These are phyloP conservation scores for Mastomys natalensis DNA, from an alignment of 2,113 vertebrate genomes.

Conservation along the genomic window DNA sequence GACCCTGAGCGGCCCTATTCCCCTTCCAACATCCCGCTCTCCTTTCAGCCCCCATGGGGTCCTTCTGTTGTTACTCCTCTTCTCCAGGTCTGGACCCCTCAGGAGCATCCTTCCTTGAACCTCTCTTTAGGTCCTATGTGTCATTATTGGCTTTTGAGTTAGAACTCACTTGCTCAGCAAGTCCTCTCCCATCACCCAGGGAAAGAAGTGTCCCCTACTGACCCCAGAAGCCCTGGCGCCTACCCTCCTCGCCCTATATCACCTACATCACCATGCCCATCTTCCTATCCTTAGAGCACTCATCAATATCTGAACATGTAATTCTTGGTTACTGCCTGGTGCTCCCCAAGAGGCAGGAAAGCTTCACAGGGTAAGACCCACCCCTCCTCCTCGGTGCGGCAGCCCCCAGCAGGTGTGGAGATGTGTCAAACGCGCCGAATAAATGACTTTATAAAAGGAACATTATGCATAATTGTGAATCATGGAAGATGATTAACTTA, in stretches of 20 bases:
- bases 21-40: background rate
- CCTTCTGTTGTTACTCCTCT: background rate
- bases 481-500: background rate
- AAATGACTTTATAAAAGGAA: background rate
- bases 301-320: rapidly evolving
- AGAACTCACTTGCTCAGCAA: background rate
- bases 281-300: background rate
- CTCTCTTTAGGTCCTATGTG: too few species aligned
- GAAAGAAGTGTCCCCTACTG: background rate
- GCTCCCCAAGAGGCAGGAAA: background rate
- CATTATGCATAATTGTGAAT: background rate
- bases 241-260: background rate
- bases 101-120: background rate
- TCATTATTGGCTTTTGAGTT: background rate
- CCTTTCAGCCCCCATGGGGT: background rate
- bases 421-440: background rate
- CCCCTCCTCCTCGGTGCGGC: background rate
- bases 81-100: background rate
- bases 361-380: background rate
- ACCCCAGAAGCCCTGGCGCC: background rate
- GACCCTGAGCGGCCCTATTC: background rate
- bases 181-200: background rate
- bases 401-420: background rate
- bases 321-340: background rate
- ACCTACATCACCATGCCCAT: too few species aligned